These are phyloP conservation scores for Cassiopea andromeda DNA, from an alignment of 30 jellyfish, hydroid and myxozoan species.

Conservation along the genomic window DNA sequence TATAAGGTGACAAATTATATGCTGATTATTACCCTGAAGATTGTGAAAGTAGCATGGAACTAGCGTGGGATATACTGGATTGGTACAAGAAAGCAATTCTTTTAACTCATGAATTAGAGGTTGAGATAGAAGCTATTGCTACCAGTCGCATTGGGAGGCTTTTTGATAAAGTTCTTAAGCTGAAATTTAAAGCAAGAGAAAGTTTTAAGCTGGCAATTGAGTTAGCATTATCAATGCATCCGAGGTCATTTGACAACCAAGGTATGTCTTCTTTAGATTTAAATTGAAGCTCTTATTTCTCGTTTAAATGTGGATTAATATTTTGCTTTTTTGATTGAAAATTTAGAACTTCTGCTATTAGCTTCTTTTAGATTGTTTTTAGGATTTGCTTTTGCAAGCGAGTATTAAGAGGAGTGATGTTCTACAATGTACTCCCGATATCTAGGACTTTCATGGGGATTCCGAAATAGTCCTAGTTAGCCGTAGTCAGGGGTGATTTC, in stretches of 20 bases:
- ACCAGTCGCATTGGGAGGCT: constrained; percentile 78
- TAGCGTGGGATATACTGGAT: constrained; percentile 75
- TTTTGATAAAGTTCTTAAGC: constrained; percentile 35
- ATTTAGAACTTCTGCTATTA: too few relatives aligned
- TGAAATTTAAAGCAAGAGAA: constrained; percentile 57
- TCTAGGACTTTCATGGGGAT: too few relatives aligned
- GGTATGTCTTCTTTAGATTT: constrained; percentile 17
- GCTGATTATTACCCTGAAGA: background rate
- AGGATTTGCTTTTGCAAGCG: too few relatives aligned
- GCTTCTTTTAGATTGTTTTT: too few relatives aligned
- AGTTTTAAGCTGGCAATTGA: constrained; percentile 53
- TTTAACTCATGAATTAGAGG: constrained; percentile 65
- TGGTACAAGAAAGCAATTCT: constrained; percentile 76
- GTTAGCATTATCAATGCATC: constrained; percentile 65
- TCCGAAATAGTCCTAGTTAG: too few relatives aligned
- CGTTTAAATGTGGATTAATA: too few relatives aligned
- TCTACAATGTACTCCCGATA: too few relatives aligned
- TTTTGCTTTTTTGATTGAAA: too few relatives aligned
- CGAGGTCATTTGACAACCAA: constrained; percentile 35
- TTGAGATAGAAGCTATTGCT: constrained; percentile 83
- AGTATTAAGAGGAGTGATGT: too few relatives aligned
- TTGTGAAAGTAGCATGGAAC: constrained; percentile 13
- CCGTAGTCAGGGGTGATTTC: too few relatives aligned
- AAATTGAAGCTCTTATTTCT: background rate
- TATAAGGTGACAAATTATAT: constrained; percentile 43